Evolutionary conservation across 2,113 vertebrate species (phyloP).

Genomic region (Oostethus manadensis): DNA sequence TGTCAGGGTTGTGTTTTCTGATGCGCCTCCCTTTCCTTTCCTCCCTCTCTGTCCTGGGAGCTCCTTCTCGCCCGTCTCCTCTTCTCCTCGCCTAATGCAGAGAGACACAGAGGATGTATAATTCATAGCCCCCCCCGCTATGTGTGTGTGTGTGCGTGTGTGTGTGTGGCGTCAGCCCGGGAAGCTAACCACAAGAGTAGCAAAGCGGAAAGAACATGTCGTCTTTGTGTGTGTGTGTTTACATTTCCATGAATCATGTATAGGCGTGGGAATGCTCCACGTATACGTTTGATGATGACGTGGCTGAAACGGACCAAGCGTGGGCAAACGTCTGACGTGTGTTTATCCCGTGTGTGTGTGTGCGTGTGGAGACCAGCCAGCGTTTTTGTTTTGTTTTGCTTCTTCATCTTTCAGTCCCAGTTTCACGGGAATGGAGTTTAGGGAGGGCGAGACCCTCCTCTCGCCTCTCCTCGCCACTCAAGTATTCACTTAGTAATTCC

Average conservation of each 20-base stretch:
- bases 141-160: constrained; percentile 18
- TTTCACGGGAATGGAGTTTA: constrained; percentile 67
- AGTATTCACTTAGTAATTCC: constrained; percentile 59
- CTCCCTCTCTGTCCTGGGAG: constrained; percentile 13
- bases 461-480: constrained; percentile 56
- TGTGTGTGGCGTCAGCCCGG: constrained; percentile 26
- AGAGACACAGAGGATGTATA: constrained; percentile 66
- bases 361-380: constrained; percentile 23
- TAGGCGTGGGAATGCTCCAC: constrained; percentile 52
- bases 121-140: constrained; percentile 60
- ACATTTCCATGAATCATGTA: constrained; percentile 48
- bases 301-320: constrained; percentile 18
- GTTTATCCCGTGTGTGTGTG: constrained; percentile 28
- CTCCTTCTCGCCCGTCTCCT: constrained; percentile 20
- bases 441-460: constrained; percentile 64
- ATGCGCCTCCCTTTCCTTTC: constrained; percentile 27
- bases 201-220: constrained; percentile 48
- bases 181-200: constrained; percentile 33
- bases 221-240: constrained; percentile 29
- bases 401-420: constrained; percentile 50
- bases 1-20: constrained; percentile 37
- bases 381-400: constrained; percentile 20
- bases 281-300: constrained; percentile 12
- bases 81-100: constrained; percentile 56
- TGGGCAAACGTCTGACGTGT: constrained; percentile 20